phyloP scores from a whole-genome alignment of 1,140 invertebrate genomes.

The Platyscapa corneri region DNA sequence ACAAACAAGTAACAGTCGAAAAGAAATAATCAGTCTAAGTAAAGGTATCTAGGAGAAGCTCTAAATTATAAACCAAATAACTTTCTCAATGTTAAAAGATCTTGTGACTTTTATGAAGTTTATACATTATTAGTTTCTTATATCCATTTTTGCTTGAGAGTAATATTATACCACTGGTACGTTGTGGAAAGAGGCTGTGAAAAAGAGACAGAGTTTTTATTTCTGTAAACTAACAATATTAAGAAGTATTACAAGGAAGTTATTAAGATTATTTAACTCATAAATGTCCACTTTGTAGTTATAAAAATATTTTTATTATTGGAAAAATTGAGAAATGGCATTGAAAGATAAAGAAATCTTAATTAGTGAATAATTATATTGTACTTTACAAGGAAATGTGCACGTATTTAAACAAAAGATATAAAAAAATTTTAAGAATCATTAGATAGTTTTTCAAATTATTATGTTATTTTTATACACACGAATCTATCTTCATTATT shows the following conservation, averaged over 20 bases:
- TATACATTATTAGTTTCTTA: slow-evolving; percentile 9
- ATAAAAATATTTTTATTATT: slow-evolving; percentile 11
- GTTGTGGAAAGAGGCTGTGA: neutral
- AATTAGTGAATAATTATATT: neutral
- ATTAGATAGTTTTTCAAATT: no score
- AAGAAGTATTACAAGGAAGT: no score
- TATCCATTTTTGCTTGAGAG: neutral
- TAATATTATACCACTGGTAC: neutral
- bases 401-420: no score
- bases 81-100: neutral
- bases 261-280: no score
- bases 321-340: neutral
- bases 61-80: slow-evolving; percentile 5
- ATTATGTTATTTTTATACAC: no score
- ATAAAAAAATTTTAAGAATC: no score
- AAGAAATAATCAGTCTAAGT: slow-evolving; percentile 34
- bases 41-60: neutral
- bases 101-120: slow-evolving; percentile 30
- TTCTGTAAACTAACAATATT: neutral
- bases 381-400: no score
- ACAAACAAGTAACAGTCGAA: neutral
- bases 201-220: neutral
- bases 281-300: no score
- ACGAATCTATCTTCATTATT: no score
- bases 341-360: neutral